Base-by-base conservation (phyloP, 2,888 invertebrate genomes). In the Ceraclea dissimilis region DNA sequence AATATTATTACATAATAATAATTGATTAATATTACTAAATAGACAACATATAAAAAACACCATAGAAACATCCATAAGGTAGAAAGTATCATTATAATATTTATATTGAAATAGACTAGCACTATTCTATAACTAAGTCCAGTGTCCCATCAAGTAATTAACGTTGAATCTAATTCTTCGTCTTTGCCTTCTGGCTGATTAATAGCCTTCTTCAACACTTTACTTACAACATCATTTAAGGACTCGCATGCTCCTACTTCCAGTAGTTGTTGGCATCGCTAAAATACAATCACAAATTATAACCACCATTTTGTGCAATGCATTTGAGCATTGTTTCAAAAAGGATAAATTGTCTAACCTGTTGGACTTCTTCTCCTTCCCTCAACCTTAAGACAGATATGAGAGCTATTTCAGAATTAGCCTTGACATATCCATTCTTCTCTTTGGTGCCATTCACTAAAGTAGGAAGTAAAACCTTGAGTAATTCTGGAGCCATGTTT, bases 381-480 rank as follows among this genome's bases (percentile, higher is more conserved):
- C 88, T 82, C 63, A 97, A 78, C 58, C 86, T 82, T 63, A 98
- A 80, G 63, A 96, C 82, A 51, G 90, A 85, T 49, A 96, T 85
- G 51, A 98, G 79, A 8, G 96, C 95, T 62, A 90, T 83, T 80
- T 98, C 98, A 43, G 95, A 90, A 75, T 93, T 92, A 43, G 92
- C 88, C 71, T 93, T 90, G 44, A 98, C 97, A 69, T 92, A 90
- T 49, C 92, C 86, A 75, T 97, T 97, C 77, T 96, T 97, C 76
- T 98, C 98, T 78, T 97, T 97, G 58, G 96, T 95, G 62, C 98
- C 98, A 76, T 96, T 98, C 52, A 98, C 96, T 64, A 98, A 78
- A 75, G 92, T 90, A 0, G 97, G 95, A 63, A 97, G 78, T 62
- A 93, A 74, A 51, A 85, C 76, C 68, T 85, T 89, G 62, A 91